Base-by-base conservation (phyloP, 2,113 vertebrate species). In the Vidua chalybeata region DNA sequence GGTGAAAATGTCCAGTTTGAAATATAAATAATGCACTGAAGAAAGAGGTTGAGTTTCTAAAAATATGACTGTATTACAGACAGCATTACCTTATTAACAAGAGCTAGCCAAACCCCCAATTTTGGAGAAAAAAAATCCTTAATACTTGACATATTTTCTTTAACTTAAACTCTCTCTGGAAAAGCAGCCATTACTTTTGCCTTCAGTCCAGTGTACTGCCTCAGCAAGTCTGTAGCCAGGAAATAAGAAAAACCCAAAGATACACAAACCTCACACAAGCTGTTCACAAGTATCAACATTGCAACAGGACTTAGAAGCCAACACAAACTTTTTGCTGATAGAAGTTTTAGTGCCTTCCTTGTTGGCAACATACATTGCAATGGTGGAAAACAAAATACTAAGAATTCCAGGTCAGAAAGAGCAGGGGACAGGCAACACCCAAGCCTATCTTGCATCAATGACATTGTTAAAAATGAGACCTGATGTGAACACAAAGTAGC, bases 1-100 rank as follows among this genome's bases (percentile, higher is more conserved):
- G 96, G 85, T 86, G 85, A 97, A 92, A 96, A 91, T 24, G 51
- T 96, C 97, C 92, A 96, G 89, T 94, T 86, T 61, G 52, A 93
- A 96, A 94, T 86, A 96, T 14, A 96, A 94, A 96, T 67, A 97
- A 97, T 95, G 95, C 96, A 97, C 96, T 95, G 97, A 96, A 95
- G 68, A 97, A 96, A 97, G 96, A 96, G 96, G 96, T 94, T 94
- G 93, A 94, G 64, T 63, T 82, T 88, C 55, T 75, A 78, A 91
- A 76, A 90, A 75, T 59, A 73, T 73, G 80, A 84, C 62, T 81
- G 71, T 64, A n/a, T 80, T 84, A 92, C 48, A 86, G 86, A 83
- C 83, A 92, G 80, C 84, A 84, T 77, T 67, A 84, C 51, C 72
- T 68, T 39, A 71, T 56, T 52, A 68, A 73, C 79, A 83, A 58